Percentiles rank a stretch among this genome's conserved stretches.
These are phyloP conservation scores for Leucoma salicis DNA, from an alignment of 2,888 invertebrate genomes.

Conservation along the genomic window DNA sequence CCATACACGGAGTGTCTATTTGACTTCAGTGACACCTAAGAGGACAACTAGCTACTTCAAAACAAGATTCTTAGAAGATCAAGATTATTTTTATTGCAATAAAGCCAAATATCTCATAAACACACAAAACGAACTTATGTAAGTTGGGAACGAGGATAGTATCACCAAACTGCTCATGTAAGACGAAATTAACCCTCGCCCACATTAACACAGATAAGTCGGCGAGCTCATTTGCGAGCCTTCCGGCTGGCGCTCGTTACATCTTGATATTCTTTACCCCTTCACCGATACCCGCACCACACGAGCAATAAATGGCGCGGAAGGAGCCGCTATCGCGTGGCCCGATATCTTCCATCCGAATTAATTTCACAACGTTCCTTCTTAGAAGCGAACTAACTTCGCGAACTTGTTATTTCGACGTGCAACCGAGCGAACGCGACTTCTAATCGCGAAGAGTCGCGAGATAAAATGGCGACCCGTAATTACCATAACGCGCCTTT, in stretches of 20 bases:
- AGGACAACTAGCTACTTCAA: too few species aligned
- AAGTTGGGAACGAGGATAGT: constrained; percentile 60
- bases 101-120: constrained; percentile 35
- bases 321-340: constrained; percentile 76
- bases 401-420: constrained; percentile 79
- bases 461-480: constrained; percentile 81
- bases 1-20: too few species aligned
- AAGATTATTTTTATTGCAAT: not conserved
- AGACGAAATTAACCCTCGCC: constrained; percentile 81
- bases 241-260: constrained; percentile 79
- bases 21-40: too few species aligned
- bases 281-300: constrained; percentile 77
- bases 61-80: not conserved
- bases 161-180: constrained; percentile 80
- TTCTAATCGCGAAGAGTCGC: constrained; percentile 76
- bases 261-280: constrained; percentile 83
- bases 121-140: constrained; percentile 55
- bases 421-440: constrained; percentile 58
- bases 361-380: constrained; percentile 74
- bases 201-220: constrained; percentile 81
- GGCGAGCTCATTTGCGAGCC: constrained; percentile 81
- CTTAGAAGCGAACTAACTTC: constrained; percentile 76
- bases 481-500: constrained; percentile 81
- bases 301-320: constrained; percentile 82
- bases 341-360: constrained; percentile 83